A percentile compares a stretch with the other conserved stretches of the same genome.
Evolutionary conservation across 2,888 invertebrate genomes (phyloP).

Genomic region (Melikaiella ostensackeni): DNA sequence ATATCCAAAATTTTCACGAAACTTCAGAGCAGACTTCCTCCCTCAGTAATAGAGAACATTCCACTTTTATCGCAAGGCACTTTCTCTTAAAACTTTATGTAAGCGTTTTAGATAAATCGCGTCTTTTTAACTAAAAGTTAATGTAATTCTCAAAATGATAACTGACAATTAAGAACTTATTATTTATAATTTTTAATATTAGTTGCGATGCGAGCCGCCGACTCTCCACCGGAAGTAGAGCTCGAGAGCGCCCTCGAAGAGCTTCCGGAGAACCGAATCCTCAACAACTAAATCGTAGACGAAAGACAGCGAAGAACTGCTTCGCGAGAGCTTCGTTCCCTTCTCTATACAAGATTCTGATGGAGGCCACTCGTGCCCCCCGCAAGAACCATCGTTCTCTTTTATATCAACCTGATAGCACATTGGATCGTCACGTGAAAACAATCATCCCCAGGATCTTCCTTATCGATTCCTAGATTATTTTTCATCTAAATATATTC

Average conservation of each 20-base stretch:
- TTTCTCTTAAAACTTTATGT: neutral
- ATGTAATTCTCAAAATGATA: neutral
- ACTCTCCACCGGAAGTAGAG: conserved; percentile 41
- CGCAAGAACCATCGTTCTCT: conserved; percentile 46
- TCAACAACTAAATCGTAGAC: conserved; percentile 41
- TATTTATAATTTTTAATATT: neutral
- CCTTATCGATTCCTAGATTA: neutral
- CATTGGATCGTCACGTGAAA: conserved; percentile 16
- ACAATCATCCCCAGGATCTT: neutral
- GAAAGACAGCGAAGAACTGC: conserved; percentile 62
- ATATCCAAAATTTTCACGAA: neutral
- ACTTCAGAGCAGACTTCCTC: neutral
- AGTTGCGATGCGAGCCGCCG: conserved; percentile 11
- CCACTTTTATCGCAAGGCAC: conserved; percentile 1
- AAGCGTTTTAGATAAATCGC: neutral
- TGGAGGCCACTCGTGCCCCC: conserved; percentile 64
- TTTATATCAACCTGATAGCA: conserved; percentile 1
- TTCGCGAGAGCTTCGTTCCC: conserved; percentile 59
- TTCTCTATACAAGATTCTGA: conserved; percentile 65
- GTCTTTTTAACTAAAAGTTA: neutral
- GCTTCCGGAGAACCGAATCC: conserved; percentile 30
- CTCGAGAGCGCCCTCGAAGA: conserved; percentile 36
- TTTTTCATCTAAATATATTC: neutral
- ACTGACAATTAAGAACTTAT: neutral
- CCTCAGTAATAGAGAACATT: neutral